These are phyloP conservation scores for Apamea epomidion DNA, from an alignment of 2,888 invertebrate genomes.

Conservation along the genomic window DNA sequence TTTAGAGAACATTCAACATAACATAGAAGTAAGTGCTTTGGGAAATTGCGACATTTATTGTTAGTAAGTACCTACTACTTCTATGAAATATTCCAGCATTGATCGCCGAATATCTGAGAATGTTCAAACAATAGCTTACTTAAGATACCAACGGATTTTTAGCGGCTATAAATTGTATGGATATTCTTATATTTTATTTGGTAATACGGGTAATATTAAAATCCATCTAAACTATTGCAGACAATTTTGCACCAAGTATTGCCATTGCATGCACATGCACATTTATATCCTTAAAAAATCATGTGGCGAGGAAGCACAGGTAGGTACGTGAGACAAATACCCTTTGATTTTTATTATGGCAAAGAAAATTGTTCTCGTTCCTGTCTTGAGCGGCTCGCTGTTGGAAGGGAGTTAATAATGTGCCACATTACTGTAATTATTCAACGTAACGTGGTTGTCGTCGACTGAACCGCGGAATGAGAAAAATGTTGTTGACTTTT, in stretches of 20 bases:
- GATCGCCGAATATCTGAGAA: not conserved
- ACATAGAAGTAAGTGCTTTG: not conserved
- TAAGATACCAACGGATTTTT: not conserved
- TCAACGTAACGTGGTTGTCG: constrained; percentile 71
- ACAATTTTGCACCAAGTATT: not conserved
- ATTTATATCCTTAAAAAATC: not conserved
- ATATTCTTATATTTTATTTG: not conserved
- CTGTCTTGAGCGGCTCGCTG: not conserved
- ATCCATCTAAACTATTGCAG: not conserved
- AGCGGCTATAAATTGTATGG: not conserved
- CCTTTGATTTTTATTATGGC: not conserved
- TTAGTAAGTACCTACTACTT: not conserved
- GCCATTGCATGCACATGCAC: too few species aligned
- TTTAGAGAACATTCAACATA: too few species aligned
- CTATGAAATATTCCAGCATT: not conserved
- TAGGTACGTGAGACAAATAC: not conserved
- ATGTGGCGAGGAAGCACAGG: not conserved
- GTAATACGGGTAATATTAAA: too few species aligned
- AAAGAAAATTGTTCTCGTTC: not conserved
- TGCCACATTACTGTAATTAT: constrained; percentile 69
- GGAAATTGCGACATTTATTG: not conserved
- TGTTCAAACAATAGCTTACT: not conserved
- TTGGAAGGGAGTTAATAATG: constrained; percentile 37
- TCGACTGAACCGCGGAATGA: constrained; percentile 69
- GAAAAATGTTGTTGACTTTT: constrained; percentile 58